Base-by-base conservation (phyloP, 2,888 invertebrate species). In the Oscheius onirici region DNA sequence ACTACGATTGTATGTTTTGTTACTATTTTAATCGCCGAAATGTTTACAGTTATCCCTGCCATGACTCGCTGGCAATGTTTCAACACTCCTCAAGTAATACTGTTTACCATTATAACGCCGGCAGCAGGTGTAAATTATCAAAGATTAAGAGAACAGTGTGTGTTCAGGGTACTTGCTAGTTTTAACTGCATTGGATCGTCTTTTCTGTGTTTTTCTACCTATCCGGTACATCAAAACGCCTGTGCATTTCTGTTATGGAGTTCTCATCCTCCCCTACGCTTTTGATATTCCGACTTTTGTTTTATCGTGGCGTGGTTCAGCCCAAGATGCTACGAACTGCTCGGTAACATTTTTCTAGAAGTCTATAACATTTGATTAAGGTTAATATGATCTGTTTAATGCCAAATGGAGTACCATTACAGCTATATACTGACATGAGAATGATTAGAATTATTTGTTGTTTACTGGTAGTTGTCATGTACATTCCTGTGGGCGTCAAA, bases 191-290 rank as follows among this genome's bases (percentile, higher is more conserved):
- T 43, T 78, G 58, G 76, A 78, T 54, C 61, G 80, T 13, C 73
- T 76, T 46, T 75, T 77, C 60, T 81, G 79, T 22, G 79, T 81
- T 11, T 81, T 79, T 49, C 72, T 71, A 22, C 78, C 78, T 5
- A 69, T 79, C 24, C 13, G 24, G 17, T 79, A 79, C 61, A 75
- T 79, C 40, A 79, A 79, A 58, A 43, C 75, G 0, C 71, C 71
- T 15, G 71, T 74, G 11, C 68, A 73, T 24, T 77, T 73, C 58
- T 73, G 74, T 1, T 79, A 79, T 40, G 51, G 66, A 40, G 49
- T 76, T 26, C 67, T 75, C 58, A 69, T 76, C 22, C 20, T 76
- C 2, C 74, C 78, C 1, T 74, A 72, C 55, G 22, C 76, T 11
- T 60, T 79, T 8, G 43, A 73, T 17, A 51, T 76, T 20, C 74